phyloP scores from a whole-genome alignment of 2,888 invertebrate species.

The Acanthosepion esculentum region DNA sequence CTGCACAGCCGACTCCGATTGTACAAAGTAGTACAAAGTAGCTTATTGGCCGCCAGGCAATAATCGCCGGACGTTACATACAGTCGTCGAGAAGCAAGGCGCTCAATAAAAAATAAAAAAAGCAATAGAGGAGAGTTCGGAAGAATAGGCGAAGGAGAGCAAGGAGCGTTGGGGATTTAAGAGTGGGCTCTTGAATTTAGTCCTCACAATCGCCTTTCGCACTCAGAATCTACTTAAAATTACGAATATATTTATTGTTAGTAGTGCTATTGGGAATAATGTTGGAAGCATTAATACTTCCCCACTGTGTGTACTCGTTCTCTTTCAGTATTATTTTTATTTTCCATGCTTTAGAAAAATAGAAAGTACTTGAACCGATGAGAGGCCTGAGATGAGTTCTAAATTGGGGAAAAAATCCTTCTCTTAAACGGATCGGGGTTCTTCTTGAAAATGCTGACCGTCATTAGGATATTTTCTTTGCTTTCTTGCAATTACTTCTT shows the following conservation, averaged over 20 bases:
- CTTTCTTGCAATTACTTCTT: neutral
- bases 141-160: neutral
- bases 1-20: neutral
- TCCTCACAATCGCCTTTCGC: neutral
- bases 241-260: constrained; percentile 23
- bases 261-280: neutral
- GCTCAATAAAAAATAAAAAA: neutral
- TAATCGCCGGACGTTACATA: neutral
- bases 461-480: neutral
- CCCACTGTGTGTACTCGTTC: neutral
- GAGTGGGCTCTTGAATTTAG: constrained; percentile 17
- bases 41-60: constrained; percentile 23
- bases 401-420: neutral
- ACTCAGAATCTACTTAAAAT: neutral
- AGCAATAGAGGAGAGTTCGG: neutral
- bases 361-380: neutral
- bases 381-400: neutral
- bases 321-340: neutral
- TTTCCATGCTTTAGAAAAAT: neutral
- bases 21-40: constrained; percentile 15
- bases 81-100: neutral
- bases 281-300: neutral
- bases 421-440: neutral
- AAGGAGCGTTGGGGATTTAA: neutral
- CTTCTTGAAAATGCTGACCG: constrained; percentile 8